Percentiles rank a stretch among this genome's conserved stretches.
These are phyloP conservation scores for Clupea harengus DNA, from an alignment of 2,113 vertebrate species.

Conservation along the genomic window DNA sequence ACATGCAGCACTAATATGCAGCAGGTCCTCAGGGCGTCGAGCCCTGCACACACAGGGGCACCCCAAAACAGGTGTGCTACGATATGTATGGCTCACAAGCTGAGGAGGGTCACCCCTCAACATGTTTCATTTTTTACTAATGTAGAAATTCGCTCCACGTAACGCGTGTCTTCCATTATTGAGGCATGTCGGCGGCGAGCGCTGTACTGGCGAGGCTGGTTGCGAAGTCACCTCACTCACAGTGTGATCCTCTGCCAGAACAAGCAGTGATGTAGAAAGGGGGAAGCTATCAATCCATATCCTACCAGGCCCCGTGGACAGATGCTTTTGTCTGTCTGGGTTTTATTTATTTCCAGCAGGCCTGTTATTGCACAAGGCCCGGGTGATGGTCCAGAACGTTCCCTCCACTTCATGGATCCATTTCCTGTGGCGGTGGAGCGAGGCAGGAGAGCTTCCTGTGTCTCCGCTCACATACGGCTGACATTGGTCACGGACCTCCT, in stretches of 20 bases:
- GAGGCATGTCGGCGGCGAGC: no score
- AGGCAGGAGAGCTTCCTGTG: neutral
- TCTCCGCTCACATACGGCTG: neutral
- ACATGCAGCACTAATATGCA: neutral
- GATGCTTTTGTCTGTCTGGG: neutral
- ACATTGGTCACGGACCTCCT: slow-evolving; percentile 5
- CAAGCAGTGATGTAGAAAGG: slow-evolving; percentile 67
- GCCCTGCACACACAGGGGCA: neutral
- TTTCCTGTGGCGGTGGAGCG: neutral
- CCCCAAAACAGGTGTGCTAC: neutral
- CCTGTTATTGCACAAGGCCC: neutral
- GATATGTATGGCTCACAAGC: neutral
- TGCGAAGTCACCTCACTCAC: neutral
- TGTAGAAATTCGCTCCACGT: neutral
- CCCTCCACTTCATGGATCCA: neutral
- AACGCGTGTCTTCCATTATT: neutral
- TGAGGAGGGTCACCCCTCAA: neutral
- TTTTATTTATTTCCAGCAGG: neutral
- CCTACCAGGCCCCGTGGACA: neutral
- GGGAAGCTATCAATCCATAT: slow-evolving; percentile 43
- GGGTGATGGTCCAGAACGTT: neutral
- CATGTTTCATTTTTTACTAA: neutral
- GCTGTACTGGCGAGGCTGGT: neutral
- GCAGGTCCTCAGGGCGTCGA: neutral
- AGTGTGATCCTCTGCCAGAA: neutral